A percentile compares a stretch with the other conserved stretches of the same genome.
phyloP scores from a whole-genome alignment of 2,797 vertebrate species.

The Hapalemur alaotrensis region DNA sequence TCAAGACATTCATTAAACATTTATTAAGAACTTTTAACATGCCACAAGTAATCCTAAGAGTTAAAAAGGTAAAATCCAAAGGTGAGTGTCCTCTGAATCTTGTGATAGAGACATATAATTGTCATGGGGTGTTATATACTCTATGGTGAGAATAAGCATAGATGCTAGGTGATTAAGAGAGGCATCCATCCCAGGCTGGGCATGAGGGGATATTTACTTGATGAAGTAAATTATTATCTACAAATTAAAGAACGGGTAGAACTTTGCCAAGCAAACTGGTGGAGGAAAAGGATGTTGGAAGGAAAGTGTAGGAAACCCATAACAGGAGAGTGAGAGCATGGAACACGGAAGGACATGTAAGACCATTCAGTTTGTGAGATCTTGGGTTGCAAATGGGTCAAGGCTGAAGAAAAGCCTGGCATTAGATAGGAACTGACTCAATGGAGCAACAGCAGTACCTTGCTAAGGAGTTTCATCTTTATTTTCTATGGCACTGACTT shows the following conservation, averaged over 20 bases:
- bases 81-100: background rate
- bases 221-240: background rate
- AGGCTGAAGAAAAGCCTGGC: background rate
- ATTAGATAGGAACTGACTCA: background rate
- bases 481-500: background rate
- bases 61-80: background rate
- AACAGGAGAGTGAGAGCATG: background rate
- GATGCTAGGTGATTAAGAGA: background rate
- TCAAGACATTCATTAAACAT: background rate
- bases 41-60: background rate
- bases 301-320: background rate
- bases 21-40: background rate
- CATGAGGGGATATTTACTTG: background rate
- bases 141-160: background rate
- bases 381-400: background rate
- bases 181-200: background rate
- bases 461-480: background rate
- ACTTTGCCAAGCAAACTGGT: background rate
- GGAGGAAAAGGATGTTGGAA: background rate
- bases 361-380: background rate
- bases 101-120: background rate
- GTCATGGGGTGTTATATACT: rapidly evolving
- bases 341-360: background rate
- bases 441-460: background rate
- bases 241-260: background rate